Evolutionary conservation across 37 sponge, comb jelly and placozoan genomes (phyloP), one percentile per base, ranked within the genome.

Genomic region (Oscarella lobularis): DNA sequence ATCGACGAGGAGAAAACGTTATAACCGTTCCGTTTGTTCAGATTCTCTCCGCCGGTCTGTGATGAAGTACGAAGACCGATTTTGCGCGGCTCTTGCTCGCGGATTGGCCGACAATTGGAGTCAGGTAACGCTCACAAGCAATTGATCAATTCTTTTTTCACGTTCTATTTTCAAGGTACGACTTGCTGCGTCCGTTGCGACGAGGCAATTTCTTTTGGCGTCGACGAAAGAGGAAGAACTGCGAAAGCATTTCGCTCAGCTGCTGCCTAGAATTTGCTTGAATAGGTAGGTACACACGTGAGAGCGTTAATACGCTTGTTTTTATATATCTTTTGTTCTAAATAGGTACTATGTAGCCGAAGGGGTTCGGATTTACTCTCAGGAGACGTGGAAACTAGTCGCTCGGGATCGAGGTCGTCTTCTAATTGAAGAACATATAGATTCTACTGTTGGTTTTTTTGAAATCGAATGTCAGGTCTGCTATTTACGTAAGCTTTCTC

Each of bases 31-130:
- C n/a, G n/a, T n/a, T n/a, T n/a, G n/a, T n/a, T n/a, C n/a, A n/a
- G n/a, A n/a, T n/a, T 27, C 9, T 20, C 14, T 20, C 9, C 60
- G 60, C 9, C 60, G 14, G 20, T 48, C 60, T 20, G 20, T 48
- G 20, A 20, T 48, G 60, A 48, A 48, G 20, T 20, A 48, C 20
- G 60, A 20, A 48, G 20, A 48, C 5, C 35, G 33, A 35, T 68
- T 68, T 5, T 4, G 35, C n/a, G 85, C 41, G 35, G 76, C 48
- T 66, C 66, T 85, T 27, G 81, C 34, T 70, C 20, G 55, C 5
- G 98, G 98, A 1, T 82, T 96, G 38, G 82, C 93, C 5, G 98
- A 96, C 60, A 90, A 96, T 68, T 96, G 98, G 98, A 92, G 93
- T 38, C 95, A 93, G 79, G 89, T 88, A 34, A 33, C 41, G 1